phyloP scores from a whole-genome alignment of 1,140 invertebrate genomes.

The Lepidurus packardi region DNA sequence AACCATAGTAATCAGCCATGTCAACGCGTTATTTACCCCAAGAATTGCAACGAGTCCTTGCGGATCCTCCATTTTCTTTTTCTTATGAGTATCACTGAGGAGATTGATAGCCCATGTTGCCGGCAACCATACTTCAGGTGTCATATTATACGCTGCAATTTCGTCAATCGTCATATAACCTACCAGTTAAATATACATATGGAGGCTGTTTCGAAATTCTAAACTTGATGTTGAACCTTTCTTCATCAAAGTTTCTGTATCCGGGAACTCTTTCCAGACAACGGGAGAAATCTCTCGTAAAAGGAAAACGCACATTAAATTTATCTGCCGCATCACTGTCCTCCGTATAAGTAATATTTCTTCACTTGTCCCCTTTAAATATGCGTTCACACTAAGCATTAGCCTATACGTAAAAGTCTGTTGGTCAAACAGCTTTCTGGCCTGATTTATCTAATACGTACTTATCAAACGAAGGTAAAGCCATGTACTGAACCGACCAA shows the following conservation, averaged over 20 bases:
- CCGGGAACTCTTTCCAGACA: conserved; percentile 68
- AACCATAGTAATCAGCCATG: neutral
- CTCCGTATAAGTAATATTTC: conserved; percentile 56
- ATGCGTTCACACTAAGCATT: conserved; percentile 58
- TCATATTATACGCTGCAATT: conserved; percentile 55
- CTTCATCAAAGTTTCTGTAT: conserved; percentile 67
- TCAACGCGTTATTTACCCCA: neutral
- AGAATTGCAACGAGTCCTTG: conserved; percentile 58
- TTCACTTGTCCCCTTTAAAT: conserved; percentile 57
- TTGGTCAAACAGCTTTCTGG: neutral
- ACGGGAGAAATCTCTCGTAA: conserved; percentile 65
- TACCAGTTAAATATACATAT: conserved; percentile 37
- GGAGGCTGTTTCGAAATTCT: no score
- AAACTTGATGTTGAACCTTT: conserved; percentile 50
- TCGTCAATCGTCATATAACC: conserved; percentile 60
- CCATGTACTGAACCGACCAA: neutral
- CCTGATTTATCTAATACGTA: neutral
- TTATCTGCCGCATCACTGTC: conserved; percentile 60
- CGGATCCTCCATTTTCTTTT: conserved; percentile 52
- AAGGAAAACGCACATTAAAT: conserved; percentile 58
- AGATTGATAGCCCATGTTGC: conserved; percentile 61
- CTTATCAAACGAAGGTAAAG: neutral
- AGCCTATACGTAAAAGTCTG: conserved; percentile 46
- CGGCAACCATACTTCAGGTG: conserved; percentile 59
- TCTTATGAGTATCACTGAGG: conserved; percentile 43